A percentile compares a stretch with the other conserved stretches of the same genome.
phyloP scores from a whole-genome alignment of 2,888 invertebrate genomes.

The Sturmia bella region DNA sequence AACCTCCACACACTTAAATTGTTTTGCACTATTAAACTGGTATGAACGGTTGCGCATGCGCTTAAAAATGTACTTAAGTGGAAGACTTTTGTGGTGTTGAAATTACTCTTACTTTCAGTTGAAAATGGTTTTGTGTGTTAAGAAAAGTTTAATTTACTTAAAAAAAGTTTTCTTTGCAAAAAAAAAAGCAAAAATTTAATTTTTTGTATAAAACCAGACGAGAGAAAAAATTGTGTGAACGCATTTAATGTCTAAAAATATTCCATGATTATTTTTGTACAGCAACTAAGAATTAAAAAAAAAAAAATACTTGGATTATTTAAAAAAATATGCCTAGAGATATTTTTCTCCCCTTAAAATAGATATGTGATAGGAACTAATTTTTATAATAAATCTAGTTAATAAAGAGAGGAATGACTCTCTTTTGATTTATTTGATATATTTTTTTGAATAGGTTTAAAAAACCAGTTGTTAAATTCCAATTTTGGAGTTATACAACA shows the following conservation, averaged over 20 bases:
- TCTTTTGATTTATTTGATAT: background rate
- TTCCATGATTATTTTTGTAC: constrained; percentile 11
- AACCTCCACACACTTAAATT: constrained; percentile 43
- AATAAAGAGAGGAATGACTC: constrained; percentile 37
- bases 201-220: constrained; percentile 27
- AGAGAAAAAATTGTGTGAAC: constrained; percentile 52
- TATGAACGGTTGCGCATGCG: constrained; percentile 57
- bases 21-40: constrained; percentile 68
- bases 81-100: background rate
- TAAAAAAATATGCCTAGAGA: background rate
- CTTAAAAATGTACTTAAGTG: constrained; percentile 18
- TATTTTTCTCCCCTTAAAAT: background rate
- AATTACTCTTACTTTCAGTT: constrained; percentile 46
- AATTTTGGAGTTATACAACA: constrained; percentile 35
- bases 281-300: background rate
- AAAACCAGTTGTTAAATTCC: constrained; percentile 33
- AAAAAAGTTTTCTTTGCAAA: constrained; percentile 13
- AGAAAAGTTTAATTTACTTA: constrained; percentile 67
- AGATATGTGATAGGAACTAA: background rate
- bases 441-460: background rate
- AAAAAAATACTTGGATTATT: too few relatives aligned
- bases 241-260: constrained; percentile 22
- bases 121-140: constrained; percentile 13
- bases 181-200: background rate
- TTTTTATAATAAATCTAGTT: constrained; percentile 10